phyloP scores from a whole-genome alignment of 2,888 invertebrate genomes.

The Trichogramma dendrolimi region DNA sequence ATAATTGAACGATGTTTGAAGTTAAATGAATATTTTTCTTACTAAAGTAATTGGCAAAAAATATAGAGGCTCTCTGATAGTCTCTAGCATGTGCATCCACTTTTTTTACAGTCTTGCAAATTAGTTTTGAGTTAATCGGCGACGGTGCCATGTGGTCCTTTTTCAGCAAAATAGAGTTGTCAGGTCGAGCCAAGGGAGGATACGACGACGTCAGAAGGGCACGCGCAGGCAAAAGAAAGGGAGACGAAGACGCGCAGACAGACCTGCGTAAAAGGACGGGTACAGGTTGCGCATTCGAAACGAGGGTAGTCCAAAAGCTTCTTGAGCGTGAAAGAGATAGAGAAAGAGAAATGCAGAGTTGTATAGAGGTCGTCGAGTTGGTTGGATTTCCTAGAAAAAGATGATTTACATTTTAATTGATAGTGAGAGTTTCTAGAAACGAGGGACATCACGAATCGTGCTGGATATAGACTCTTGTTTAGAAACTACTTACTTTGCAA shows the following conservation, averaged over 20 bases:
- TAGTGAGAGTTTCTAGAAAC: conserved; percentile 10
- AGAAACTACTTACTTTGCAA: no score
- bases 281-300: no score
- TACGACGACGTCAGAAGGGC: conserved; percentile 15
- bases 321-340: conserved; percentile 10
- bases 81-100: no score
- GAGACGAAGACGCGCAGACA: conserved; percentile 6
- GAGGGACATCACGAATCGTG: conserved; percentile 18
- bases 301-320: no score
- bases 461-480: not conserved
- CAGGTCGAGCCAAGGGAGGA: conserved; percentile 18
- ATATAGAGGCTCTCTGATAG: no score
- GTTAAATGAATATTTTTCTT: no score
- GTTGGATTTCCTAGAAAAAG: conserved; percentile 35
- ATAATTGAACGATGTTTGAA: no score
- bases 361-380: not conserved
- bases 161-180: conserved; percentile 30
- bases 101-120: conserved; percentile 36
- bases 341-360: conserved; percentile 15
- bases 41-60: no score
- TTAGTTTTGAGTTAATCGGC: conserved; percentile 45
- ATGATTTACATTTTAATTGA: conserved; percentile 49
- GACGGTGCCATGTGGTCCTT: conserved; percentile 34
- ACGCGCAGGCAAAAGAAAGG: conserved; percentile 20
- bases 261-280: not conserved